These are phyloP conservation scores for Columbina picui DNA, from an alignment of 2,113 vertebrate species.

Conservation along the genomic window DNA sequence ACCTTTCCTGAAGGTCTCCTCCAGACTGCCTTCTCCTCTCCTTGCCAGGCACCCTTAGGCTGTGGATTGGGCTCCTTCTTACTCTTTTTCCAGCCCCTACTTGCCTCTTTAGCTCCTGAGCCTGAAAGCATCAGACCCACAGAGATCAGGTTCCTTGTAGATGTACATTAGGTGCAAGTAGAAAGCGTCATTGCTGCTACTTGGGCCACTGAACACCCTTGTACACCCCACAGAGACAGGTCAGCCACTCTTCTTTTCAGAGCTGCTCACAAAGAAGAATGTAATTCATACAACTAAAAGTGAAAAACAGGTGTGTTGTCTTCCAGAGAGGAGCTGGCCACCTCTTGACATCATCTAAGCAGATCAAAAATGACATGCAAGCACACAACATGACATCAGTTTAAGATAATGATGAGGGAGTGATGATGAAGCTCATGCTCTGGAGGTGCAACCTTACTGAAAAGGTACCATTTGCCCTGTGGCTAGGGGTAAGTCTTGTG, in stretches of 20 bases:
- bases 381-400: fast-evolving
- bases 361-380: fast-evolving
- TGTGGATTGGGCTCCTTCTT: fast-evolving
- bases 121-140: fast-evolving
- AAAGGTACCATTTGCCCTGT: background rate
- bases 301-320: background rate
- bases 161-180: fast-evolving
- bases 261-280: fast-evolving
- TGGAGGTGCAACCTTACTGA: background rate
- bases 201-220: background rate
- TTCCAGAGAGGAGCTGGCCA: background rate
- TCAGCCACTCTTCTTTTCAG: background rate
- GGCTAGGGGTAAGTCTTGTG: background rate
- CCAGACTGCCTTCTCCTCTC: background rate
- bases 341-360: background rate
- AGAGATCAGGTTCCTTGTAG: background rate
- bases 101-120: background rate
- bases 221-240: fast-evolving
- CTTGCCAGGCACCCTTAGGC: background rate
- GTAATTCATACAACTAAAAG: fast-evolving
- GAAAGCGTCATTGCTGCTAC: background rate
- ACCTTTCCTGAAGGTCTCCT: background rate
- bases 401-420: background rate
- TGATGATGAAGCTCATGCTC: background rate
- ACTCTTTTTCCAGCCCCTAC: background rate